Evolutionary conservation across 92 coral and sea anemone species (phyloP), one percentile per base, ranked within the genome.

Genomic region (Diadumene lineata): DNA sequence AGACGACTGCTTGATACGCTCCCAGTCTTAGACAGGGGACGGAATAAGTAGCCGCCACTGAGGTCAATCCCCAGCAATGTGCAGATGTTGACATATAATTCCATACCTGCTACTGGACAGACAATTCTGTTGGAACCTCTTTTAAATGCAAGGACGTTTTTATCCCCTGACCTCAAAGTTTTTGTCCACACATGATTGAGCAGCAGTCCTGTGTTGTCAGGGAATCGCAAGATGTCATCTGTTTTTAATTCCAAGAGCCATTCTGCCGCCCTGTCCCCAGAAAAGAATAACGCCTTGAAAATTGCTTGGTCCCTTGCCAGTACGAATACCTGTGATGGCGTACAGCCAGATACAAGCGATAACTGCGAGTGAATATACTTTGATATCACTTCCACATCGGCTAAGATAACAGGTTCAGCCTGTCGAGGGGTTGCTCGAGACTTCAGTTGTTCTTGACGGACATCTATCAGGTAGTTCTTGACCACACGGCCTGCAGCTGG

Each of bases 21-120:
- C n/a, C 78, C 68, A 26, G 68, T 11, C 31, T 56, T 43, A 0
- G 68, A 56, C 1, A 56, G 51, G 6, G 50, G 22, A 10, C 66
- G 67, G 33, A 73, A 73, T 3, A 73, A n/a, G 43, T 43, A 68
- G 11, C 73, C 73, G 4, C 32, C 58, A 43, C 53, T 34, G n/a
- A 66, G 0, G 21, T 66, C 43, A 19, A 38, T 7, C 26, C 25
- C 43, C 6, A 32, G 32, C 11, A 17, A 9, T 32, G 16, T 11
- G 28, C 71, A 53, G 2, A 23, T 16, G 4, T 23, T 16, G 25
- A 66, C 8, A 66, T 66, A 66, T 3, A 26, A 0, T 17, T 66
- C 71, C 16, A 66, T 19, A 9, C 73, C 73, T 10, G 0, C 0
- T 10, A 68, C 73, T 0, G 58, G 73, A 24, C 73, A 68, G 7